These are phyloP conservation scores for Propithecus deckenii DNA, from an alignment of 2,797 vertebrate genomes.

Conservation along the genomic window DNA sequence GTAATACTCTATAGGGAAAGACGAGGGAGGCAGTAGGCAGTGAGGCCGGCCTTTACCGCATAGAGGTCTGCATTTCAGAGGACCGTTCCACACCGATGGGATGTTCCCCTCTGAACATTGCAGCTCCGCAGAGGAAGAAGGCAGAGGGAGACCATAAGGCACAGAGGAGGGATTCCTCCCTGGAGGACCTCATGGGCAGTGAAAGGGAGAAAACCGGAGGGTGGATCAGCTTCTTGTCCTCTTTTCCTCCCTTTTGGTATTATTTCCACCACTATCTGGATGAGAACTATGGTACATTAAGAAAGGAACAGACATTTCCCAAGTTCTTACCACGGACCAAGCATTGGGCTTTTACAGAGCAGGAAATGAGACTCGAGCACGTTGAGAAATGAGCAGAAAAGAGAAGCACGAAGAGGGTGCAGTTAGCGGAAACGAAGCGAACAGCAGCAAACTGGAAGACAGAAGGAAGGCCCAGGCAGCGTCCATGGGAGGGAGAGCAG, in stretches of 20 bases:
- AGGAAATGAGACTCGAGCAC: neutral
- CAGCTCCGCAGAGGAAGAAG: neutral
- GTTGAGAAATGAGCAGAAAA: neutral
- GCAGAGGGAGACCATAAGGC: neutral
- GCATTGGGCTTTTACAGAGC: neutral
- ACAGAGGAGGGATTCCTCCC: neutral
- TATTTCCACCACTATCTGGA: neutral
- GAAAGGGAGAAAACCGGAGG: neutral
- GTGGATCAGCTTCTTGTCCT: neutral
- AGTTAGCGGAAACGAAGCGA: neutral
- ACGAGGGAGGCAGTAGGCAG: neutral
- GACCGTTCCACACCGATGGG: neutral
- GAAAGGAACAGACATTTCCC: neutral
- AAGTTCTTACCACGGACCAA: neutral
- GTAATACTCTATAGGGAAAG: neutral
- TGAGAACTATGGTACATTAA: neutral
- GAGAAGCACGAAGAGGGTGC: neutral
- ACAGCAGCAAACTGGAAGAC: neutral
- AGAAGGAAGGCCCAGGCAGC: neutral
- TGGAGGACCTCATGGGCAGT: neutral
- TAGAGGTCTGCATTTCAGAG: neutral
- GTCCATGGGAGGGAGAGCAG: neutral
- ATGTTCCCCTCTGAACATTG: neutral
- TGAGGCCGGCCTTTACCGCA: neutral
- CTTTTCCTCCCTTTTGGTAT: neutral